Conservation (phyloP, 2,797 vertebrate species). For the Poeciliopsis turneri region DNA sequence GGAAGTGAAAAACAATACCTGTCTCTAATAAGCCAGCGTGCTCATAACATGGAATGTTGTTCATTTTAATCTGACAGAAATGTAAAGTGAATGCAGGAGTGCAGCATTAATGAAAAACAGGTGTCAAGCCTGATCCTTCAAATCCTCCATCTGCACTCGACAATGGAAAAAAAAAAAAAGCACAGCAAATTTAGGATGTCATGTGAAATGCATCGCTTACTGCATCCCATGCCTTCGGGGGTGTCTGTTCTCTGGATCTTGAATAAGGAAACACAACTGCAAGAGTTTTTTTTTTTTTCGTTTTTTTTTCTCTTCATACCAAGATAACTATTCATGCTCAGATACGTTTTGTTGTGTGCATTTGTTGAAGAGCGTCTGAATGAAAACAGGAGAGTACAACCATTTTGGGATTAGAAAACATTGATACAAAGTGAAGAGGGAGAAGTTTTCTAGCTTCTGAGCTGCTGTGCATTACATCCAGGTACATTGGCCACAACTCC, state of each 20-base stretch:
- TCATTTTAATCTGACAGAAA: slow-evolving; percentile 24
- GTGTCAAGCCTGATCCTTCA: slow-evolving; percentile 52
- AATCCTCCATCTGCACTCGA: slow-evolving; percentile 46
- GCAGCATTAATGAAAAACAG: slow-evolving; percentile 54
- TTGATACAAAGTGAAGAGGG: slow-evolving; percentile 15
- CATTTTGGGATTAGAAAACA: slow-evolving; percentile 24
- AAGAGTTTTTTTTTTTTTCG: slow-evolving; percentile 22
- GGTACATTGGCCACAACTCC: slow-evolving; percentile 62
- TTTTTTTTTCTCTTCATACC: slow-evolving; percentile 21
- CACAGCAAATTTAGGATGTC: slow-evolving; percentile 52
- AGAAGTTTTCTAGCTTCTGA: slow-evolving; percentile 20
- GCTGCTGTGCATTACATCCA: slow-evolving; percentile 60
- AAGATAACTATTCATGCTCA: slow-evolving; percentile 8
- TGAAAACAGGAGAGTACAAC: background rate
- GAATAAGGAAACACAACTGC: slow-evolving; percentile 35
- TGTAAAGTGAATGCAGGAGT: slow-evolving; percentile 16
- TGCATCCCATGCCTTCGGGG: slow-evolving; percentile 51
- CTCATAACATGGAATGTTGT: slow-evolving; percentile 1
- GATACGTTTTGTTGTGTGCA: background rate
- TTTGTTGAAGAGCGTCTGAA: background rate
- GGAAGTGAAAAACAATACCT: background rate
- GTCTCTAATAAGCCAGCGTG: background rate
- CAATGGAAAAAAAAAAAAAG: slow-evolving; percentile 27
- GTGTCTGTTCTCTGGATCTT: slow-evolving; percentile 46
- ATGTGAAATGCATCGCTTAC: slow-evolving; percentile 62